A percentile compares a stretch with the other conserved stretches of the same genome.
Evolutionary conservation across 2,797 vertebrate genomes (phyloP).

Genomic region (Pempheris klunzingeri): DNA sequence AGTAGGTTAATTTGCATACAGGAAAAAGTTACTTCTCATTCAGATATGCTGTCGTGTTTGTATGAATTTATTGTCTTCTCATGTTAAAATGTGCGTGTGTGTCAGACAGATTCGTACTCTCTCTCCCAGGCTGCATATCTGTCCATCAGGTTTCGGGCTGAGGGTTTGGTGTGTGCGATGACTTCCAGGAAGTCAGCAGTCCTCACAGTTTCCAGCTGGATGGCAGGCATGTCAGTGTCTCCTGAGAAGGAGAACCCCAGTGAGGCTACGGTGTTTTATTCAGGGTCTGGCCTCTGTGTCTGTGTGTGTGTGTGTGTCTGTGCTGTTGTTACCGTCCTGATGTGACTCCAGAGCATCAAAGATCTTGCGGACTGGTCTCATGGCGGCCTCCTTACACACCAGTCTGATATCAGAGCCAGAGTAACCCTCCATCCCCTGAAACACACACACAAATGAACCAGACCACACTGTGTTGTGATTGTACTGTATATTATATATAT

Average conservation of each 20-base stretch:
- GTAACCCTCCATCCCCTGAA: conserved; percentile 89
- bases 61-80: not conserved
- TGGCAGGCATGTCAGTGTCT: conserved; percentile 71
- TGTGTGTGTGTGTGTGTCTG: not conserved
- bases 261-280: conserved; percentile 2
- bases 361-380: conserved; percentile 95
- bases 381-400: conserved; percentile 96
- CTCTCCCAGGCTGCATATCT: conserved; percentile 92
- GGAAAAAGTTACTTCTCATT: not conserved
- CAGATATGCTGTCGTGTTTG: not conserved
- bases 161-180: conserved; percentile 92
- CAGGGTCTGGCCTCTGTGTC: not conserved
- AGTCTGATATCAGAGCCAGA: conserved; percentile 95
- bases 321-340: conserved; percentile 82
- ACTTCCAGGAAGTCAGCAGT: conserved; percentile 92
- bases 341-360: conserved; percentile 91
- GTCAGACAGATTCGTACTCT: conserved; percentile 81
- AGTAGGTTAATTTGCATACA: not conserved
- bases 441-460: conserved; percentile 5
- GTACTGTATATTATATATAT: not conserved
- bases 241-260: conserved; percentile 71
- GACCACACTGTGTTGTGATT: not conserved
- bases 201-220: conserved; percentile 90
- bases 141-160: conserved; percentile 88
- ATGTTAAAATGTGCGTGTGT: not conserved